A percentile compares a stretch with the other conserved stretches of the same genome.
These are phyloP conservation scores for Lasioglossum pauxillum DNA, from an alignment of 2,888 invertebrate genomes.

Conservation along the genomic window DNA sequence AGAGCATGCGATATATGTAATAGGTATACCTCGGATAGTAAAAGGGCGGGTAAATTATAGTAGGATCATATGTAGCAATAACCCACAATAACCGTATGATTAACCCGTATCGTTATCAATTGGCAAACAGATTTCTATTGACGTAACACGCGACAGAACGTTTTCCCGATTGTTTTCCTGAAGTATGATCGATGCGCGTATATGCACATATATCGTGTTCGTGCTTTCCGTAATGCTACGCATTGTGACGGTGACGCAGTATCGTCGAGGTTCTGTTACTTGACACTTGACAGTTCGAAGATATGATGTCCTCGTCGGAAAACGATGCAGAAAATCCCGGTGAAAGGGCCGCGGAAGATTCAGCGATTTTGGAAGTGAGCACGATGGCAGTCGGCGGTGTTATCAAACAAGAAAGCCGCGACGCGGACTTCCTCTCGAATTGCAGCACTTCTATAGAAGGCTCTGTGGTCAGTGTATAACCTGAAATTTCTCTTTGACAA, in stretches of 20 bases:
- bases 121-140: background rate
- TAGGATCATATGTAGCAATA: background rate
- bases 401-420: conserved; percentile 77
- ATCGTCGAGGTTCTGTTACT: conserved; percentile 38
- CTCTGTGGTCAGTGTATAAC: conserved; percentile 79
- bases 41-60: conserved; percentile 15
- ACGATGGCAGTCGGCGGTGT: conserved; percentile 76
- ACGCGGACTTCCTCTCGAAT: conserved; percentile 80
- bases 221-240: conserved; percentile 33
- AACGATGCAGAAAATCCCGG: conserved; percentile 73
- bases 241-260: conserved; percentile 34
- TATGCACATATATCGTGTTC: background rate
- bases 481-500: conserved; percentile 46
- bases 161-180: conserved; percentile 17
- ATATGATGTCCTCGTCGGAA: conserved; percentile 80
- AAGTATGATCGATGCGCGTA: conserved; percentile 59
- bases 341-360: conserved; percentile 71
- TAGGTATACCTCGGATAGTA: background rate
- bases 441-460: conserved; percentile 82
- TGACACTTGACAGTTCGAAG: conserved; percentile 45
- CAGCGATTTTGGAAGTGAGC: conserved; percentile 81
- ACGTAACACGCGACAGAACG: background rate
- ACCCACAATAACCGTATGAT: background rate
- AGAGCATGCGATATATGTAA: conserved; percentile 10
- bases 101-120: background rate